Evolutionary conservation across 2,888 invertebrate genomes (phyloP).

Genomic region (Rhagophthalmus giganteus): DNA sequence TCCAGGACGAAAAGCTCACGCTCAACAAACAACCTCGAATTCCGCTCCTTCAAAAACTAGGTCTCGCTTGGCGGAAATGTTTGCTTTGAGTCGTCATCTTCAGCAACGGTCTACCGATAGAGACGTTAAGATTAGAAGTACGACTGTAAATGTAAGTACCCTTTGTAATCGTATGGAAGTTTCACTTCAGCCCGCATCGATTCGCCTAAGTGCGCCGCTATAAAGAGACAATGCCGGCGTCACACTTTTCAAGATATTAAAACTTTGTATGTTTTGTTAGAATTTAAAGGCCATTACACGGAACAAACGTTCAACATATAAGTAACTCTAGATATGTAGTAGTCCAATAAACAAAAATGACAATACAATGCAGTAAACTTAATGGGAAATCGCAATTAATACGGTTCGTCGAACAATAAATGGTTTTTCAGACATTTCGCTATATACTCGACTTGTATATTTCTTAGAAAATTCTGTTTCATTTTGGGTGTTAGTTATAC

Average conservation of each 20-base stretch:
- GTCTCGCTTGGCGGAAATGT: constrained; percentile 60
- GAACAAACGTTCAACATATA: no score
- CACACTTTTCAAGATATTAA: background rate
- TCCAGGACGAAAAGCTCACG: constrained; percentile 55
- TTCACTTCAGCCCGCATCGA: background rate
- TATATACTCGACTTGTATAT: no score
- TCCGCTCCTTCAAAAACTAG: constrained; percentile 46
- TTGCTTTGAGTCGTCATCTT: constrained; percentile 56
- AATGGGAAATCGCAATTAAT: no score
- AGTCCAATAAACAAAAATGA: no score
- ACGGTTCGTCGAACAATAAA: no score
- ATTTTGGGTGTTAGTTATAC: no score
- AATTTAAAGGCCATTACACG: no score
- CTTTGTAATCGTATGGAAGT: constrained; percentile 8
- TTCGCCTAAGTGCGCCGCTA: background rate
- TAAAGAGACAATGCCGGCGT: background rate
- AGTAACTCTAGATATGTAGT: no score
- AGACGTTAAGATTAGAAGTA: constrained; percentile 44
- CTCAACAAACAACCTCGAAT: constrained; percentile 54
- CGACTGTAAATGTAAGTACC: constrained; percentile 46
- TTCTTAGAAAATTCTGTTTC: no score
- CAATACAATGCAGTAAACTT: no score
- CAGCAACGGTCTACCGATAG: constrained; percentile 52
- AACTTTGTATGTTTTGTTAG: no score
- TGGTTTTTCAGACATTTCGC: no score